Evolutionary conservation across 2,113 vertebrate species (phyloP), one percentile per base, ranked within the genome.

Genomic region (Spermophilus dauricus): DNA sequence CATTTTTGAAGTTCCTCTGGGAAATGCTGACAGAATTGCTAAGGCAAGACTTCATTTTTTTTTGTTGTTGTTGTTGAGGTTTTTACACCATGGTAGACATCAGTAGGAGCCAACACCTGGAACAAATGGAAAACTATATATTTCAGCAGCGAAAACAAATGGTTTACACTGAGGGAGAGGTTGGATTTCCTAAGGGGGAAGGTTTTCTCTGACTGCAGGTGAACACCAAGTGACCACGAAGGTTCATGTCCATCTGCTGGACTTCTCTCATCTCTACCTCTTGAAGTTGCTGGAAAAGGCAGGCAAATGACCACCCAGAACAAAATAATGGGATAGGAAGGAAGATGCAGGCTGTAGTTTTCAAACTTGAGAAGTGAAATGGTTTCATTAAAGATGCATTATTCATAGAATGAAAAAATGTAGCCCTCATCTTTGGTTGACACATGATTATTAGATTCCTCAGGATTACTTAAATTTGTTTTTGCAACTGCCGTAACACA

Each of bases 331-430:
- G 53, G 0, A 0, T 34, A 56, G 53, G 34, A 97, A 72, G 9
- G 45, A 34, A 32, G 6, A 42, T 81, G 53, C 26, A 73, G 65
- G 17, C 51, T 93, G 9, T 7, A 0, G 42, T 70, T 84, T 91
- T 80, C 16, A 83, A 92, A 91, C 51, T 77, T 75, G 82, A 92
- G 51, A 72, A 95, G 48, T 48, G 90, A 93, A 97, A 96, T 77
- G 17, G 63, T 2, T 24, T 89, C 85, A 76, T 97, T 97, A 94
- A 96, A 97, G 95, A 93, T 95, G 37, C 69, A 51, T 98, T 96
- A 97, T 96, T 97, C 16, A 45, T 76, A 56, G 89, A 4, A 77
- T 92, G 97, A 95, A 88, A 45, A 93, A 96, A 94, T 56, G 86
- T 2, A 85, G 75, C 45, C 61, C 69, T 96, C 94, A 9, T 24